Conservation (phyloP, 2,113 vertebrate genomes). For the Mirounga angustirostris region DNA sequence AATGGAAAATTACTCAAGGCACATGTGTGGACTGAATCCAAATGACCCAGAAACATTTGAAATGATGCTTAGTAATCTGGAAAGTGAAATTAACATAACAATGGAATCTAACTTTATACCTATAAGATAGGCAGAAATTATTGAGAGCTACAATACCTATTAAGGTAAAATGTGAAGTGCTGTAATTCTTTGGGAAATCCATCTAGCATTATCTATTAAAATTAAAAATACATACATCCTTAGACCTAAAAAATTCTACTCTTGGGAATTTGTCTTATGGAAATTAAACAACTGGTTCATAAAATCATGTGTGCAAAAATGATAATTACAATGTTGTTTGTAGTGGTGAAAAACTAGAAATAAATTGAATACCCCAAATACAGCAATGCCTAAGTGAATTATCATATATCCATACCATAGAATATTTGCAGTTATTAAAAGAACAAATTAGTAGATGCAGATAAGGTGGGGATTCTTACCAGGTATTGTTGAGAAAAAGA, state of each 20-base stretch:
- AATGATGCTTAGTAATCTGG: neutral
- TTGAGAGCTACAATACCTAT: neutral
- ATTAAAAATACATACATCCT: neutral
- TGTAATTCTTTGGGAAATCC: neutral
- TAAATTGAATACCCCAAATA: neutral
- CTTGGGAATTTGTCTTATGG: neutral
- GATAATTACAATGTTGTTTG: neutral
- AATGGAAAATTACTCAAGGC: neutral
- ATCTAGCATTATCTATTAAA: conserved; percentile 11
- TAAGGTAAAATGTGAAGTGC: neutral
- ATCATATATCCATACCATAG: neutral
- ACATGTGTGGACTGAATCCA: neutral
- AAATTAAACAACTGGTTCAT: conserved; percentile 11
- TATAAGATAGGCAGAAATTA: conserved; percentile 19
- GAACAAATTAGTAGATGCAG: conserved; percentile 5
- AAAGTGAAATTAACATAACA: neutral
- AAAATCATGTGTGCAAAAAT: neutral
- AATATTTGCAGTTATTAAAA: neutral
- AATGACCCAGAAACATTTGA: neutral
- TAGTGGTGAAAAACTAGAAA: neutral
- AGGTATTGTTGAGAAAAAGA: neutral
- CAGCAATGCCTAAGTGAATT: neutral
- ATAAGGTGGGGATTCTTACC: neutral
- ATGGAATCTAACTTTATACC: conserved; percentile 14
- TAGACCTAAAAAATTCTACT: neutral